Evolutionary conservation across 2,113 vertebrate species (phyloP).

Genomic region (Cyrtonyx montezumae): DNA sequence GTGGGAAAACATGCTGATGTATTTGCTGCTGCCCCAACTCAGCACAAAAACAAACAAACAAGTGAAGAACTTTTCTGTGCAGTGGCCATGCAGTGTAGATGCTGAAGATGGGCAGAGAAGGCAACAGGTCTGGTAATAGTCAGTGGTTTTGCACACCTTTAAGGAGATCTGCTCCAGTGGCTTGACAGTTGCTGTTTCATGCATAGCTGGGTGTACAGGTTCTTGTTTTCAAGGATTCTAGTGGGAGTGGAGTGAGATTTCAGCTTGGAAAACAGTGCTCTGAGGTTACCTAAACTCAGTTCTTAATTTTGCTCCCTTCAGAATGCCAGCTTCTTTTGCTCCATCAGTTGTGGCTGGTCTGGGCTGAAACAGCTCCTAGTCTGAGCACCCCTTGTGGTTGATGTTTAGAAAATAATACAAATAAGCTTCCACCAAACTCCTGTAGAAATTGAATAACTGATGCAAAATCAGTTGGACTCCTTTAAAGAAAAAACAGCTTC

Average conservation of each 20-base stretch:
- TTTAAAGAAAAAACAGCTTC: neutral
- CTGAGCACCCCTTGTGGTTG: neutral
- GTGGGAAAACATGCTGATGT: neutral
- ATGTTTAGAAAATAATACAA: neutral
- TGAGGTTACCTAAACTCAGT: neutral
- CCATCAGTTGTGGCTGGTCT: neutral
- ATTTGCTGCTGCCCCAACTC: neutral
- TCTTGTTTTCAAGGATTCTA: neutral
- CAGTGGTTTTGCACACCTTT: neutral
- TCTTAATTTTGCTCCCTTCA: neutral
- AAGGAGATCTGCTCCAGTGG: neutral
- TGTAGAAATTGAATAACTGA: neutral
- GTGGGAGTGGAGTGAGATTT: neutral
- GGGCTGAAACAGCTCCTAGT: neutral
- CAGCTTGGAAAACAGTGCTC: neutral
- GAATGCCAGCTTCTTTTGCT: neutral
- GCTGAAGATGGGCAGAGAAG: neutral
- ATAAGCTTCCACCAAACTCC: neutral
- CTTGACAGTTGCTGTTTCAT: neutral
- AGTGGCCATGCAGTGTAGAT: neutral
- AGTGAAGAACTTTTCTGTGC: neutral
- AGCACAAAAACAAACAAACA: neutral
- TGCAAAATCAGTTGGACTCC: neutral
- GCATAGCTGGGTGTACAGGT: neutral
- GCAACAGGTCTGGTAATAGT: neutral